Conservation (phyloP, 2,888 invertebrate species). For the Brenthis daphne region DNA sequence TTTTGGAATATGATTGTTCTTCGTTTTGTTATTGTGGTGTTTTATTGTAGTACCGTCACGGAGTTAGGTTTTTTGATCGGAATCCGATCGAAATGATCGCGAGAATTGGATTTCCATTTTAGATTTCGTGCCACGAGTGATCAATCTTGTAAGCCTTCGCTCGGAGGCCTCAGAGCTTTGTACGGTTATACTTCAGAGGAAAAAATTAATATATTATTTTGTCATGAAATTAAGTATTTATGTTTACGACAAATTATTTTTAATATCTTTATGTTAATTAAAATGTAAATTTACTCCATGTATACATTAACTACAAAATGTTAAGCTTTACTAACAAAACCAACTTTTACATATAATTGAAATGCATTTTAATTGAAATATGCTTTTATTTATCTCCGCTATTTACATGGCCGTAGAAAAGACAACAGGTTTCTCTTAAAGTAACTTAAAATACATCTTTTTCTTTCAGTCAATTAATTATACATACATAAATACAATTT, state of each 20-base stretch:
- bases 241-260: neutral
- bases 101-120: slow-evolving; percentile 79
- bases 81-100: slow-evolving; percentile 78
- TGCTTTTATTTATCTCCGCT: slow-evolving; percentile 62
- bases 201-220: slow-evolving; percentile 15
- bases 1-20: slow-evolving; percentile 80
- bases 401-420: slow-evolving; percentile 80
- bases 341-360: slow-evolving; percentile 20
- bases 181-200: slow-evolving; percentile 20
- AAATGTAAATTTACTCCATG: too few species aligned
- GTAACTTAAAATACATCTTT: slow-evolving; percentile 74
- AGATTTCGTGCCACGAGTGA: slow-evolving; percentile 68
- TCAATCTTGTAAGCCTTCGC: slow-evolving; percentile 62
- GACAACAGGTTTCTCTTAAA: slow-evolving; percentile 69
- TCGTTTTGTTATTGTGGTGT: slow-evolving; percentile 78
- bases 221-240: neutral
- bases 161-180: slow-evolving; percentile 25
- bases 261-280: neutral
- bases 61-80: slow-evolving; percentile 77
- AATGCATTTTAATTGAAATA: slow-evolving; percentile 55
- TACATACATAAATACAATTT: slow-evolving; percentile 56
- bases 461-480: slow-evolving; percentile 71
- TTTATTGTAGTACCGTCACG: slow-evolving; percentile 80
- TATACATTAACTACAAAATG: too few species aligned
- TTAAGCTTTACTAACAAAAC: too few species aligned